These are phyloP conservation scores for Lochmaea crataegi DNA, from an alignment of 2,888 invertebrate species.

Conservation along the genomic window DNA sequence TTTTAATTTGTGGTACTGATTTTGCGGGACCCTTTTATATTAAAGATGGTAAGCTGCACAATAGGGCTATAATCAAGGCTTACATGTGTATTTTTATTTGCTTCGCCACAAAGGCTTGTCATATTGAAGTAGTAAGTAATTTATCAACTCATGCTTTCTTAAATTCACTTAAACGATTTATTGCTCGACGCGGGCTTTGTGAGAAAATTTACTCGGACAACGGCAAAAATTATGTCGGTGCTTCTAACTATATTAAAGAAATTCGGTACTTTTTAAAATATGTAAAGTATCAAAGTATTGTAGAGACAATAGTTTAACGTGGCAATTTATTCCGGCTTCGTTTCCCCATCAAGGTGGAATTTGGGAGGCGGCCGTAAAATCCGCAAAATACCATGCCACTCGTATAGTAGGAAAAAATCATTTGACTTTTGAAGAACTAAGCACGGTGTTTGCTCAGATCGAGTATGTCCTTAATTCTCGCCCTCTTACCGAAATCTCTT, in stretches of 20 bases:
- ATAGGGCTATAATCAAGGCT: constrained; percentile 34
- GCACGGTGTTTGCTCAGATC: no score
- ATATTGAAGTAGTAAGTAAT: constrained; percentile 42
- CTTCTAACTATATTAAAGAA: no score
- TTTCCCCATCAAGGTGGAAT: constrained; percentile 27
- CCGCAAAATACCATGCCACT: constrained; percentile 13
- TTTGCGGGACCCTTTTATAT: constrained; percentile 43
- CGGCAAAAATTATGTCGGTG: constrained; percentile 37
- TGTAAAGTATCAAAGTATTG: no score
- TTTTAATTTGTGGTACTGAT: constrained; percentile 39
- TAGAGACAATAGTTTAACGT: neutral
- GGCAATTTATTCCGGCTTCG: constrained; percentile 20
- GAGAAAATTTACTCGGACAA: constrained; percentile 37
- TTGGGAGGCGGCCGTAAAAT: constrained; percentile 33
- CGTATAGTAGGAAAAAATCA: neutral
- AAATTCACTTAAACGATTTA: constrained; percentile 41
- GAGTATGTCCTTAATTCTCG: no score
- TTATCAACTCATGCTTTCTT: constrained; percentile 38
- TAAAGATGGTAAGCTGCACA: constrained; percentile 38
- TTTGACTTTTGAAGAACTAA: constrained; percentile 25
- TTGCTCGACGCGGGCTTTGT: constrained; percentile 38
- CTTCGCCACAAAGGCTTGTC: constrained; percentile 40
- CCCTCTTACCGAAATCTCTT: no score
- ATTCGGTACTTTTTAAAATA: no score
- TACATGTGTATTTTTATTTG: constrained; percentile 38